Evolutionary conservation across 1,140 invertebrate species (phyloP).

Genomic region (Bombus confusus): DNA sequence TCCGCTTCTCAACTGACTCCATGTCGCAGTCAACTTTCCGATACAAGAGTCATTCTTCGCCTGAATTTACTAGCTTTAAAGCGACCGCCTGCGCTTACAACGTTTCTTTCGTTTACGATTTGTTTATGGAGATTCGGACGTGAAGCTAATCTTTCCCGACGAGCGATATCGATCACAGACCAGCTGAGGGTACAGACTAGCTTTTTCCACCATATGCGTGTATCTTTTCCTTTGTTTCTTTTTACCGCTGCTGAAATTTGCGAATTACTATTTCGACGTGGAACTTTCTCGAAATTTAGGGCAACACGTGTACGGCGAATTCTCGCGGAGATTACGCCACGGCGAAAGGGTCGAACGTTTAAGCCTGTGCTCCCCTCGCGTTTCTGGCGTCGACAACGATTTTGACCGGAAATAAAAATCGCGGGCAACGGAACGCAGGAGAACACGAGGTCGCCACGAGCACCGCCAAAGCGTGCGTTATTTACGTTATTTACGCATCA

Average conservation of each 20-base stretch:
- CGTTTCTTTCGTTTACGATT: background rate
- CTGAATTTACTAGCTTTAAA: too few species aligned
- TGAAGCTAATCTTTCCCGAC: background rate
- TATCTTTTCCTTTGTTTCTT: background rate
- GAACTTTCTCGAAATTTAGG: background rate
- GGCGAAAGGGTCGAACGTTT: conserved; percentile 4
- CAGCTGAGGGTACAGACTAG: background rate
- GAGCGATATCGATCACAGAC: background rate
- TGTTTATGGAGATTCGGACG: background rate
- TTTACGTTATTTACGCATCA: conserved; percentile 27
- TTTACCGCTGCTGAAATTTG: too few species aligned
- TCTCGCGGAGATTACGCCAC: background rate
- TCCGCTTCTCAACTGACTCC: too few species aligned
- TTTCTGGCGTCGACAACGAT: conserved; percentile 4
- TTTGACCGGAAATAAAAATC: background rate
- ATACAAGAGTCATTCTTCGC: background rate
- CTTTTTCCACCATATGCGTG: background rate
- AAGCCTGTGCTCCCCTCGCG: background rate
- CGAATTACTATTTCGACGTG: too few species aligned
- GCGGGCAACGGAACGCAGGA: background rate
- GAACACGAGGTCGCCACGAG: background rate
- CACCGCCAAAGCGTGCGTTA: background rate
- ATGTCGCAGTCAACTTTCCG: background rate
- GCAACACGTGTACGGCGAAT: background rate
- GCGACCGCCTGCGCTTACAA: too few species aligned